A percentile compares a stretch with the other conserved stretches of the same genome.
phyloP scores from a whole-genome alignment of 2,888 invertebrate genomes.

The Lepidocyrtoides sp. region DNA sequence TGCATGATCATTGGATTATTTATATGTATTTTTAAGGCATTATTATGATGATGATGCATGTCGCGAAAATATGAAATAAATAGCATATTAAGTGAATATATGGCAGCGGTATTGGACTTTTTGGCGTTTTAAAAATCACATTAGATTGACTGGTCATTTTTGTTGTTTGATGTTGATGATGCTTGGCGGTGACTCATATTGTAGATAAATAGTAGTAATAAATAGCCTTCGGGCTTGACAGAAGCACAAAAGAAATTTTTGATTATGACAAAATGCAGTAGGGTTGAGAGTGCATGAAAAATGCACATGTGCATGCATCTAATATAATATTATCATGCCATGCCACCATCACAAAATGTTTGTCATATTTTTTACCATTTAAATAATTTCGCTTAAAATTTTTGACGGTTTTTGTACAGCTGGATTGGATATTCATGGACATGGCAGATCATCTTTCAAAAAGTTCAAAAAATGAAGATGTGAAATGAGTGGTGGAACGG shows the following conservation, averaged over 20 bases:
- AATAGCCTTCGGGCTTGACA: conserved; percentile 20
- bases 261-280: not conserved
- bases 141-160: not conserved
- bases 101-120: not conserved
- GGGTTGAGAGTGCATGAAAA: not conserved
- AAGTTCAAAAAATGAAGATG: conserved; percentile 42
- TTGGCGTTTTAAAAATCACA: not conserved
- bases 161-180: not conserved
- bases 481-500: conserved; percentile 14
- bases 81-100: not conserved
- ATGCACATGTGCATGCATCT: not conserved
- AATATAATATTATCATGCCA: too few relatives aligned
- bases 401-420: not conserved
- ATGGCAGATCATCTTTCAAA: conserved; percentile 8
- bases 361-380: too few relatives aligned
- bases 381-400: not conserved
- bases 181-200: not conserved
- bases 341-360: too few relatives aligned
- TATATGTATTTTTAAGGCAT: conserved; percentile 16
- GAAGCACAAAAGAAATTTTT: not conserved
- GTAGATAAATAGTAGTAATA: not conserved
- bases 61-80: not conserved
- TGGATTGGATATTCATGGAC: not conserved
- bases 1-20: conserved; percentile 8
- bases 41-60: not conserved